Evolutionary conservation across 2,113 vertebrate species (phyloP).

Genomic region (Macquaria ambigua): DNA sequence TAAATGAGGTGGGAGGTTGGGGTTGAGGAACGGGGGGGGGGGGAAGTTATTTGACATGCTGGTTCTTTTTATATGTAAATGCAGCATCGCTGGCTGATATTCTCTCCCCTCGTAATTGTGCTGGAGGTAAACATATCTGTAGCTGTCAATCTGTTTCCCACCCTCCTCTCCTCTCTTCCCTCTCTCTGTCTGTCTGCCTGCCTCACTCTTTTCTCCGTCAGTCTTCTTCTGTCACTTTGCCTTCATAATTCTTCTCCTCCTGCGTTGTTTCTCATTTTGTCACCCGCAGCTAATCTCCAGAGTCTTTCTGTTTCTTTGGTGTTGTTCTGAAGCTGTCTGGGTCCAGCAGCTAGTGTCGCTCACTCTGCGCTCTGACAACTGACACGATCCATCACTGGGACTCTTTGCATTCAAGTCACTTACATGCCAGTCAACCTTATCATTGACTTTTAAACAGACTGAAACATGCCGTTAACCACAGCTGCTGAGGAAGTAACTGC

Average conservation of each 20-base stretch:
- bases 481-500: background rate
- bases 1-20: constrained; percentile 31
- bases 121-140: constrained; percentile 16
- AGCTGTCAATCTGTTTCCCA: constrained; percentile 35
- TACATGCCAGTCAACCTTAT: constrained; percentile 8
- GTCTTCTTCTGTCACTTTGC: background rate
- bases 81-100: background rate
- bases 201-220: constrained; percentile 7
- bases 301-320: background rate
- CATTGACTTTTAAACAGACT: constrained; percentile 30
- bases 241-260: constrained; percentile 4
- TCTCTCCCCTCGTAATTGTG: constrained; percentile 5
- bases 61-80: constrained; percentile 75
- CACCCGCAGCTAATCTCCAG: constrained; percentile 21
- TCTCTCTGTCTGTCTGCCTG: background rate
- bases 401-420: constrained; percentile 19
- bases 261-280: background rate
- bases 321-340: background rate
- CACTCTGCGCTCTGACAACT: background rate
- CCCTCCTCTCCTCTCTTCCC: constrained; percentile 4
- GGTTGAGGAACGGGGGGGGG: constrained; percentile 10
- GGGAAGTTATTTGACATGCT: constrained; percentile 42
- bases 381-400: constrained; percentile 4
- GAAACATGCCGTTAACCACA: constrained; percentile 11
- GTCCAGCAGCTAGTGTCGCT: background rate